A percentile compares a stretch with the other conserved stretches of the same genome.
Evolutionary conservation across 2,113 vertebrate genomes (phyloP).

Genomic region (Chinchilla lanigera): DNA sequence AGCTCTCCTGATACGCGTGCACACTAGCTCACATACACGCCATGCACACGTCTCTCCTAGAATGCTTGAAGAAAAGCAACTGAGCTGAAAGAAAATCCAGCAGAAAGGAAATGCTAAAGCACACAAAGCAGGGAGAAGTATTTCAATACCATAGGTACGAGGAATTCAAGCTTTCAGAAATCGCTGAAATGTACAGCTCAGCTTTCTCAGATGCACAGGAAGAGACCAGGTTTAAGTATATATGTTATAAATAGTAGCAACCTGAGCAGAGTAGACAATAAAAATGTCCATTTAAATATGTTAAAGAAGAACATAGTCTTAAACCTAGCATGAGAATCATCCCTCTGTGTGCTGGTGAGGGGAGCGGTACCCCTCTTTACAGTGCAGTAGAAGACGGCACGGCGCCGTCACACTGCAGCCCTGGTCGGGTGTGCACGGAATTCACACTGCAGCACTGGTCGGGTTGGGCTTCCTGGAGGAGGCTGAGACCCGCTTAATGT

Average conservation of each 20-base stretch:
- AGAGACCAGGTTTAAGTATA: background rate
- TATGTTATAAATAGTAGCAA: background rate
- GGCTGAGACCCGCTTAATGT: background rate
- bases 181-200: background rate
- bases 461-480: background rate
- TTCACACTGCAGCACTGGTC: background rate
- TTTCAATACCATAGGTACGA: background rate
- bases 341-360: background rate
- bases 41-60: rapidly evolving
- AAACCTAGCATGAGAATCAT: background rate
- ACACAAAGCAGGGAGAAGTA: background rate
- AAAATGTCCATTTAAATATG: background rate
- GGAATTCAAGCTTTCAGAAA: background rate
- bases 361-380: rapidly evolving
- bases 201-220: background rate
- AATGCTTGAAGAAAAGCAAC: background rate
- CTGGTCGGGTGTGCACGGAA: background rate
- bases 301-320: background rate
- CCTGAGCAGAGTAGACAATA: background rate
- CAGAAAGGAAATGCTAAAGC: background rate
- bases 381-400: background rate
- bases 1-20: background rate
- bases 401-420: background rate
- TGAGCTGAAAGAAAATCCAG: background rate
- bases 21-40: background rate